Conservation (phyloP, 2,888 invertebrate species). For the Phragmatobia fuliginosa region DNA sequence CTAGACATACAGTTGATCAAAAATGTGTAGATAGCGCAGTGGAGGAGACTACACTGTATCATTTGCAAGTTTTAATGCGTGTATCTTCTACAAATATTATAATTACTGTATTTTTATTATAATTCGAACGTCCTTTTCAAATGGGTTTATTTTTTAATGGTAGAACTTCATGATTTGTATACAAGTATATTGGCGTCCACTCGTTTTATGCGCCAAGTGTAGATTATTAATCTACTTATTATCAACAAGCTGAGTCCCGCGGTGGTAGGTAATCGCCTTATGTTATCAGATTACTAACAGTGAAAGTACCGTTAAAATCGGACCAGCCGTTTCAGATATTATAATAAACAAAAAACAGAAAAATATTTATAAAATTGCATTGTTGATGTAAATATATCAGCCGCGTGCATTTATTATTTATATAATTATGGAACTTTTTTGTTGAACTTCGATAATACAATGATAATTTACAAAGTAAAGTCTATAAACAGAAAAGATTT, state of each 20-base stretch:
- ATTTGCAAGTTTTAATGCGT: constrained; percentile 63
- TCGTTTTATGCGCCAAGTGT: too few relatives aligned
- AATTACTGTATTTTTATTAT: constrained; percentile 44
- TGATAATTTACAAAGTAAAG: background rate
- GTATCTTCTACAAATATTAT: constrained; percentile 46
- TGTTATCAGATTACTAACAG: too few relatives aligned
- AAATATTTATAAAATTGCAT: too few relatives aligned
- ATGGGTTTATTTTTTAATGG: constrained; percentile 2
- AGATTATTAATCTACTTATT: too few relatives aligned
- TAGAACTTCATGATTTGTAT: background rate
- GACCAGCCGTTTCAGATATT: too few relatives aligned
- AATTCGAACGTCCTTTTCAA: constrained; percentile 22
- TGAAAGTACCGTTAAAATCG: too few relatives aligned
- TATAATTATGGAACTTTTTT: background rate
- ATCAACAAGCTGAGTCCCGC: too few relatives aligned
- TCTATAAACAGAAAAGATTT: background rate
- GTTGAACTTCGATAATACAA: background rate
- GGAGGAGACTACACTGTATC: constrained; percentile 39
- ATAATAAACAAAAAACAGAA: too few relatives aligned
- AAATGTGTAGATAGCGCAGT: constrained; percentile 33
- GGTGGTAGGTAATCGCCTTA: too few relatives aligned
- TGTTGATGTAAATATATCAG: too few relatives aligned
- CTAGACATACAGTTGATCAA: constrained; percentile 30
- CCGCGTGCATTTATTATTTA: background rate
- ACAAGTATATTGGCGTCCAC: too few relatives aligned